phyloP scores from a whole-genome alignment of 2,113 vertebrate species.

The Microtus oregoni region DNA sequence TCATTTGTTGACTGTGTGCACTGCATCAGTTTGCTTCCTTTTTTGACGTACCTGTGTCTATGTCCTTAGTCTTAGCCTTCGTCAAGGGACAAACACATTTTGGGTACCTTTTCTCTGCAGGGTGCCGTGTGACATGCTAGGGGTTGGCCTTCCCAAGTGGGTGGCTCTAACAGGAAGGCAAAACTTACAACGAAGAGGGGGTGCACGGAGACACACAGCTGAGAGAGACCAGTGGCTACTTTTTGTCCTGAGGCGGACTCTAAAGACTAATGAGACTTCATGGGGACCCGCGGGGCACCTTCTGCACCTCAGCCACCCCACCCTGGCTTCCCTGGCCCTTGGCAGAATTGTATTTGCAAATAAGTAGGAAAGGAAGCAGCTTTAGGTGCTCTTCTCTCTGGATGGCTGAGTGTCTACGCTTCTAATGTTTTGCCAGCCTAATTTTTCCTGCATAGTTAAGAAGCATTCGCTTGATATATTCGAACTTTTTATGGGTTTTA shows the following conservation, averaged over 20 bases:
- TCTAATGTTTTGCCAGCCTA: neutral
- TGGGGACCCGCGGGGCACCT: neutral
- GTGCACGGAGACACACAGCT: neutral
- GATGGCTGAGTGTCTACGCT: constrained; percentile 3
- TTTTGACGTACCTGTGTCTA: neutral
- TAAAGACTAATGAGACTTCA: neutral
- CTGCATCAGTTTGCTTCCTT: neutral
- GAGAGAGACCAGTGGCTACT: neutral
- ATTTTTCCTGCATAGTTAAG: neutral
- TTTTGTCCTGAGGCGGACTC: neutral
- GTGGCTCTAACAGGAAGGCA: neutral
- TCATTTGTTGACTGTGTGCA: neutral
- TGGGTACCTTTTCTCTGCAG: neutral
- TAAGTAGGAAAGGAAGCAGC: constrained; percentile 26
- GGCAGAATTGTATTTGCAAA: constrained; percentile 25
- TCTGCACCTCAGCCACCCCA: neutral
- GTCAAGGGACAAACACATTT: neutral
- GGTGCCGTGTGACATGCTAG: neutral
- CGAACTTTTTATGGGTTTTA: neutral
- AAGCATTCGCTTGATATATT: constrained; percentile 35
- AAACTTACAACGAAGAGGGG: neutral
- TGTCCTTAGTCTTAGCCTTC: neutral
- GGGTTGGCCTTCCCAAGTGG: neutral
- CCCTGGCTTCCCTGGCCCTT: accelerated
- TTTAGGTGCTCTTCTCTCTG: constrained; percentile 13